Conservation (phyloP, 1,140 invertebrate species). For the Hycleus cichorii region DNA sequence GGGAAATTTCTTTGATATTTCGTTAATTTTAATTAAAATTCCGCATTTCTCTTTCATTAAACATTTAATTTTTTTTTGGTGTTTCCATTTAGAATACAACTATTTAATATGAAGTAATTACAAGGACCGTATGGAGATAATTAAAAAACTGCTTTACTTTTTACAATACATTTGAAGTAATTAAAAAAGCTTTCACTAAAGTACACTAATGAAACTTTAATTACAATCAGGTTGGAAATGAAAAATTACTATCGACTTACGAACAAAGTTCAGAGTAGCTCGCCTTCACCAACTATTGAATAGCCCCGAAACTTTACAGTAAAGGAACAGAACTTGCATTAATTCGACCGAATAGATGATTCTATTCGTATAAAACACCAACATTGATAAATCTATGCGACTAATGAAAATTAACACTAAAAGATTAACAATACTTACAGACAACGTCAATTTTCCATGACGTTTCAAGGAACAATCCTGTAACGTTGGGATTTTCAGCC, state of each 20-base stretch:
- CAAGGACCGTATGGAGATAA: conserved; percentile 6
- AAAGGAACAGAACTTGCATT: conserved; percentile 5
- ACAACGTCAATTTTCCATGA: conserved; percentile 80
- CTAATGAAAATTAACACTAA: neutral
- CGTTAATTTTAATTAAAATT: too few species aligned
- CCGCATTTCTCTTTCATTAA: neutral
- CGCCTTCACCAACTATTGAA: neutral
- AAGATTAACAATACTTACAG: conserved; percentile 58
- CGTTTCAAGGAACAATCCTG: conserved; percentile 69
- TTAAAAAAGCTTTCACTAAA: conserved; percentile 14
- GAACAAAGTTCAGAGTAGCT: neutral
- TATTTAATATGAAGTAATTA: conserved; percentile 5
- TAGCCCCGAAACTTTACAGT: neutral
- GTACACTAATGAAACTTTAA: conserved; percentile 15
- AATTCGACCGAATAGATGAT: conserved; percentile 8
- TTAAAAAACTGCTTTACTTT: conserved; percentile 10
- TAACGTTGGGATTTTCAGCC: conserved; percentile 81
- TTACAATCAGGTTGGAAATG: conserved; percentile 5
- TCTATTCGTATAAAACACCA: neutral
- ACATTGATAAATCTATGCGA: too few species aligned
- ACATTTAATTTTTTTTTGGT: neutral
- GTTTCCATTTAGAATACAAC: neutral
- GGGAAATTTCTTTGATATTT: too few species aligned
- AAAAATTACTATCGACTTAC: conserved; percentile 13
- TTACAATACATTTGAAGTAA: conserved; percentile 11